A percentile compares a stretch with the other conserved stretches of the same genome.
phyloP scores from a whole-genome alignment of 2,797 vertebrate species.

The Eidolon dupreanum region DNA sequence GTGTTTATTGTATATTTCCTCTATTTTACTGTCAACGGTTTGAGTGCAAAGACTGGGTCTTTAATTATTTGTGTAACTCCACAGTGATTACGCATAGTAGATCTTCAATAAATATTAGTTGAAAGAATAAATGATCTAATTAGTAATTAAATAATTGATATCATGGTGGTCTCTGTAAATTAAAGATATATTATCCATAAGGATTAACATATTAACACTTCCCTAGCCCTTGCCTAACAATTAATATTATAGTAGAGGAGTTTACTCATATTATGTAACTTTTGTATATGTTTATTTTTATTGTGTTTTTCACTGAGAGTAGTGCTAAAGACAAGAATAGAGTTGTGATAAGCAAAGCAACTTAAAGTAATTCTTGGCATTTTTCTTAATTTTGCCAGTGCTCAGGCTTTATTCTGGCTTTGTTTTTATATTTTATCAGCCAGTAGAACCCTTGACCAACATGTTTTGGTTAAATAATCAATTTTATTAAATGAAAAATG shows the following conservation, averaged over 20 bases:
- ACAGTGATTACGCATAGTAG: not conserved
- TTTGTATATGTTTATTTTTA: constrained; percentile 9
- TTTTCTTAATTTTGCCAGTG: not conserved
- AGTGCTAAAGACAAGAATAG: not conserved
- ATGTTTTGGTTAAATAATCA: constrained; percentile 40
- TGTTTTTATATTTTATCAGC: constrained; percentile 10
- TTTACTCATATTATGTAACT: not conserved
- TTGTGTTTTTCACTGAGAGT: not conserved
- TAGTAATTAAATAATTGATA: not conserved
- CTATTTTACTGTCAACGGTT: not conserved
- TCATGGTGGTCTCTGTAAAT: not conserved
- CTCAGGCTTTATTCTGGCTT: not conserved
- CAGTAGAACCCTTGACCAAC: not conserved
- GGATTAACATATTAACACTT: not conserved
- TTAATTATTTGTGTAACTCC: not conserved
- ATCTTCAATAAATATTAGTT: not conserved
- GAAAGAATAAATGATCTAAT: not conserved
- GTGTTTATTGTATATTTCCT: not conserved
- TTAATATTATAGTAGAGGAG: not conserved
- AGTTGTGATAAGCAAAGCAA: not conserved
- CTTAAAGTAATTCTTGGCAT: not conserved
- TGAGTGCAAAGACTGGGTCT: not conserved
- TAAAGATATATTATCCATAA: not conserved
- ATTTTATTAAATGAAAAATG: constrained; percentile 43
- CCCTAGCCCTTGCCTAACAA: not conserved